Evolutionary conservation across 2,888 invertebrate species (phyloP), one percentile per base, ranked within the genome.

Genomic region (Antheraea yamamai): DNA sequence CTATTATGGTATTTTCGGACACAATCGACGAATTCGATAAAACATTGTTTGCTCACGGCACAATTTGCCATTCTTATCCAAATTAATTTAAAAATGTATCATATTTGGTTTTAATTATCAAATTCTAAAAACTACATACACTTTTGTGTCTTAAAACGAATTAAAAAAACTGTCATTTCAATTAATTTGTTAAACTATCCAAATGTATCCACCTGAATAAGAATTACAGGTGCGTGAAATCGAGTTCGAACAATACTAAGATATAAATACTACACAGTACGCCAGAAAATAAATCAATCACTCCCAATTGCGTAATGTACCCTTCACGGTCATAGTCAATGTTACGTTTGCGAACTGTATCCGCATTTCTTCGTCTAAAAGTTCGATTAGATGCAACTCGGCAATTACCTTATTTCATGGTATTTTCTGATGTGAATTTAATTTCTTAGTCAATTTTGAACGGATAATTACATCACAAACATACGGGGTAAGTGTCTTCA

Each of bases 261-360:
- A 10, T 52, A 80, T 77, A 77, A 87, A 79, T 89, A 75, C 87
- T 76, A 51, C 79, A 77, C 88, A 85, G 87, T 75, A 35, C 58
- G 39, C 73, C 77, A 81, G 81, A 80, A 78, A 82, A 78, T 80
- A 86, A 81, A 85, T 88, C 86, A 83, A 83, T 82, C 82, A 81
- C 77, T 78, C 74, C 76, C 76, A 75, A 61, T 84, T 86, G 84
- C 81, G 79, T 83, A 85, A 86, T 16, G 64, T 30, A 66, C 30
- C 16, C 26, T 30, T 58, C 75, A 79, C 77, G 79, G 78, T 84
- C 85, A 83, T 75, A 82, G 82, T 86, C 88, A 88, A 85, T 88
- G 85, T 75, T 80, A 81, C 77, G 68, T 26, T 70, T 70, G 70
- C 39, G 73, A 66, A 20, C 47, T 20, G 72, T 61, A 64, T 75